A percentile compares a stretch with the other conserved stretches of the same genome.
Evolutionary conservation across 2,888 invertebrate species (phyloP).

Genomic region (Nephrotoma appendiculata): DNA sequence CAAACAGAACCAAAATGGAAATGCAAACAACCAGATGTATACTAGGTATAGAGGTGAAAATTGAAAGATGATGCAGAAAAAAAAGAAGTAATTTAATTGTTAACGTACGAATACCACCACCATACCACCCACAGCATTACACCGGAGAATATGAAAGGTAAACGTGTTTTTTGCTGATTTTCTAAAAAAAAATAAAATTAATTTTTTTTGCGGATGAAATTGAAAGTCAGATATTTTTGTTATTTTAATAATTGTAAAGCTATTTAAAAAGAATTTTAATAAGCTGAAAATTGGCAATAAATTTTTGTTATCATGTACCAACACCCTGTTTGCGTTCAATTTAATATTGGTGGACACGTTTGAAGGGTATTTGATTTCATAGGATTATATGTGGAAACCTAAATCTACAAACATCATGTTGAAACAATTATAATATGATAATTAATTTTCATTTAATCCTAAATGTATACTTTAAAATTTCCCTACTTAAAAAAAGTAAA

Average conservation of each 20-base stretch:
- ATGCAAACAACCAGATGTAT: neutral
- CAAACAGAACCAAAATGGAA: neutral
- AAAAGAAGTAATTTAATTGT: neutral
- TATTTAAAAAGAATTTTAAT: neutral
- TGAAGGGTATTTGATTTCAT: neutral
- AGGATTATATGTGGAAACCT: neutral
- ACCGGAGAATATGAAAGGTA: neutral
- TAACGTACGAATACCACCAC: neutral
- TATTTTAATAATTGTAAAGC: neutral
- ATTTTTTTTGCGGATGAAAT: neutral
- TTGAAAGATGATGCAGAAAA: neutral
- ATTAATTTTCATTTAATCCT: too few species aligned
- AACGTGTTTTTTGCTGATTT: neutral
- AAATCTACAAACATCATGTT: neutral
- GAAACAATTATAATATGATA: too few species aligned
- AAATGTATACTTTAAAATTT: too few species aligned
- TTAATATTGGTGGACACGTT: neutral
- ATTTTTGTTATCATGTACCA: neutral
- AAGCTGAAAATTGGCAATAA: neutral
- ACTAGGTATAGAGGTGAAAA: neutral
- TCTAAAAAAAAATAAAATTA: neutral
- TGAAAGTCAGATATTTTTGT: neutral
- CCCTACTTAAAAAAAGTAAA: too few species aligned
- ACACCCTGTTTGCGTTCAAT: neutral
- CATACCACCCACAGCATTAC: neutral